Percentiles rank a stretch among this genome's conserved stretches.
Evolutionary conservation across 2,888 invertebrate genomes (phyloP).

Genomic region (Polymixis flavicincta): DNA sequence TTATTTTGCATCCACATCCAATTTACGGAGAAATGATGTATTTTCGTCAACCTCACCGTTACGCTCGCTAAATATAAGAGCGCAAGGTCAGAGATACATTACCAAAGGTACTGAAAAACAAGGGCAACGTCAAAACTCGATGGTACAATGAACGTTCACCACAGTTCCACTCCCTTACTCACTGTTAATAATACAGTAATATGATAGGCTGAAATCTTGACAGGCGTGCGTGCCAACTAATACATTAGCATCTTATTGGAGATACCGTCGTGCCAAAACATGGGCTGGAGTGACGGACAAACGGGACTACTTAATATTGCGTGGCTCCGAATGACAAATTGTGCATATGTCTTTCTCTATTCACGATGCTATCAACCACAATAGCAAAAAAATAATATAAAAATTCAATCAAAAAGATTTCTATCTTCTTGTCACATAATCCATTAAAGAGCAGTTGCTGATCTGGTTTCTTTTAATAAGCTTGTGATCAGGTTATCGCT

Average conservation of each 20-base stretch:
- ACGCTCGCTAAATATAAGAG: conserved; percentile 66
- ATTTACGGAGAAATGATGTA: conserved; percentile 35
- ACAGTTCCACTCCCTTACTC: conserved; percentile 67
- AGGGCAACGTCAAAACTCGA: conserved; percentile 71
- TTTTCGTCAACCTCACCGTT: conserved; percentile 46
- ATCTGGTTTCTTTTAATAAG: conserved; percentile 68
- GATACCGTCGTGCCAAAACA: conserved; percentile 81
- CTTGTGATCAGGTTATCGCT: conserved; percentile 55
- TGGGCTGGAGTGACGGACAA: conserved; percentile 74
- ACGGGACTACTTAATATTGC: conserved; percentile 68
- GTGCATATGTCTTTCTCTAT: conserved; percentile 64
- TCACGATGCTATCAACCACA: conserved; percentile 61
- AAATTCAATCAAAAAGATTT: conserved; percentile 58
- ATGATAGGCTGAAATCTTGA: conserved; percentile 78
- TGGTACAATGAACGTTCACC: conserved; percentile 70
- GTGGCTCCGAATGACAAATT: conserved; percentile 71
- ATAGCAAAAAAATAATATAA: conserved; percentile 51
- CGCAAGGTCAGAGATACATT: conserved; percentile 72
- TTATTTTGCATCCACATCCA: conserved; percentile 37
- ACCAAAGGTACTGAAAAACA: conserved; percentile 71
- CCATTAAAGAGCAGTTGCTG: conserved; percentile 69
- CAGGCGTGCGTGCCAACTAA: conserved; percentile 85
- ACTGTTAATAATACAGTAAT: conserved; percentile 81
- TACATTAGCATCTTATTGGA: conserved; percentile 88
- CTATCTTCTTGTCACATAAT: conserved; percentile 65